Evolutionary conservation across 2,888 invertebrate species (phyloP), one percentile per base, ranked within the genome.

Genomic region (Zygogramma bicolorata): DNA sequence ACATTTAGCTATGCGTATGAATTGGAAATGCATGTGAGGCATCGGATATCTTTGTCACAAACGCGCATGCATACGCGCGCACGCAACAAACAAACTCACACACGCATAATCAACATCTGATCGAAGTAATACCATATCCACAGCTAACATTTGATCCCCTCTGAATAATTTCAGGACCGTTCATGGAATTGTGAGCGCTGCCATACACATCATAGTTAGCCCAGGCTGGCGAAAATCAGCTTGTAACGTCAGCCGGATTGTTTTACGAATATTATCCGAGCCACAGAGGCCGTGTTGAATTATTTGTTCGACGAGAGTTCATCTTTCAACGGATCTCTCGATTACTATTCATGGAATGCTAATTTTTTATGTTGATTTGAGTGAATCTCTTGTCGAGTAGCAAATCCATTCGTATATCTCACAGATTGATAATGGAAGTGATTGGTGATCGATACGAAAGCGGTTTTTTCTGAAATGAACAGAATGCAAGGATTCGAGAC

Each of bases 211-310:
- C 53, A 53, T 25, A 53, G n/a, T 25, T 6, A 53, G 62, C 67
- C 57, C 60, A 42, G 61, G 34, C 65, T 57, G 57, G 75, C 25
- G 66, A 68, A 71, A 75, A 75, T 70, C 71, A 61, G 71, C 69
- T 72, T 75, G 71, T 62, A 68, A 61, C 65, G 59, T 67, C 71
- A 67, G 65, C 70, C 70, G 63, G 58, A 69, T 75, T 71, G 67
- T 71, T 71, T 71, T 62, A 49, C 60, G 67, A 70, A 72, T 70
- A 75, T 70, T 70, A 72, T 65, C 65, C 58, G 34, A 65, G 66
- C 49, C n/a, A 57, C 57, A 67, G 62, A 62, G 65, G 58, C 66
- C 62, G 65, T 67, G 71, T 65, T 69, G 42, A 75, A 72, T 67
- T 71, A 75, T 68, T 71, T 69, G 71, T 71, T 66, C 49, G 46